These are phyloP conservation scores for Limnephilus lunatus DNA, from an alignment of 2,888 invertebrate species.

Conservation along the genomic window DNA sequence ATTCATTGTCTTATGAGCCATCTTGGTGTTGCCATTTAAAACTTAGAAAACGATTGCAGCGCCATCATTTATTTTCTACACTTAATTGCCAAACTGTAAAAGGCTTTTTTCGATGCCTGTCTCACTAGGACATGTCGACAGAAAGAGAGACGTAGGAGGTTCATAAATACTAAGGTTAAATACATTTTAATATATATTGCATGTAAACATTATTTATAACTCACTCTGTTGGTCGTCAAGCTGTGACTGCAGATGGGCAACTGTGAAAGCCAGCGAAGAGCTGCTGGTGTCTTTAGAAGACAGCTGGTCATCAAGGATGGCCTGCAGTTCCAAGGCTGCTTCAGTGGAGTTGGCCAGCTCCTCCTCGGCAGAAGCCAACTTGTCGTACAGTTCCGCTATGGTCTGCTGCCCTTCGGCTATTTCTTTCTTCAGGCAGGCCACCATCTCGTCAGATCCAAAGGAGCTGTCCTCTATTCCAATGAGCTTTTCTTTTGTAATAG, in stretches of 20 bases:
- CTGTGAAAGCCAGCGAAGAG: slow-evolving; percentile 80
- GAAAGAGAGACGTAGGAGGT: too few relatives aligned
- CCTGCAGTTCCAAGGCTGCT: slow-evolving; percentile 67
- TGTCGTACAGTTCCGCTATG: slow-evolving; percentile 80
- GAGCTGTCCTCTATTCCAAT: slow-evolving; percentile 84
- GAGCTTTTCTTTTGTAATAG: slow-evolving; percentile 78
- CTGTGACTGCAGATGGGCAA: slow-evolving; percentile 82
- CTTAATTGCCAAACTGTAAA: too few relatives aligned
- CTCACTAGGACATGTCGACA: too few relatives aligned
- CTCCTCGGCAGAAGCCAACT: slow-evolving; percentile 88
- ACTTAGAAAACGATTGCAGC: too few relatives aligned
- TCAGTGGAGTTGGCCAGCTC: slow-evolving; percentile 87
- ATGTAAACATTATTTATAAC: background rate
- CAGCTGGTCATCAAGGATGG: slow-evolving; percentile 63
- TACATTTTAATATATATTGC: background rate
- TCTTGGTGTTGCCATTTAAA: too few relatives aligned
- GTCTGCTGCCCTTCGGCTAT: slow-evolving; percentile 76
- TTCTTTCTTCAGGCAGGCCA: slow-evolving; percentile 81
- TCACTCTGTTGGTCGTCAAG: slow-evolving; percentile 80
- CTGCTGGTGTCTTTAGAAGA: slow-evolving; percentile 71
- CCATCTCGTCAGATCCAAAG: slow-evolving; percentile 85
- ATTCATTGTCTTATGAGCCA: too few relatives aligned
- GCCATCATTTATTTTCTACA: too few relatives aligned
- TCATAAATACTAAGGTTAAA: too few relatives aligned
- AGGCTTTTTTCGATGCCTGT: too few relatives aligned